phyloP scores from a whole-genome alignment of 2,797 vertebrate genomes.

The Anguilla marmorata region DNA sequence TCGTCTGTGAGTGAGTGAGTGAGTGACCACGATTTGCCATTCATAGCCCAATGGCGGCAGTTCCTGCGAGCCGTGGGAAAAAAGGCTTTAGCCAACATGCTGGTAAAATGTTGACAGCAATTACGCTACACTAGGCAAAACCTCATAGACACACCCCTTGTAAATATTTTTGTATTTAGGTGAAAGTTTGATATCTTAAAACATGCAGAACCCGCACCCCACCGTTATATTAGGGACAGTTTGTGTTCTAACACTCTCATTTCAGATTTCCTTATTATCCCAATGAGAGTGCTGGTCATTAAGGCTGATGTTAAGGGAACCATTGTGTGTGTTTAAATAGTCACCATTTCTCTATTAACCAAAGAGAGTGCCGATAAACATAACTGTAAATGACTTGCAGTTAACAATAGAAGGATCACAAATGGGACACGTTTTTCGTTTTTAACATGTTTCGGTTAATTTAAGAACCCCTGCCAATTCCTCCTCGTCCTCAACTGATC shows the following conservation, averaged over 20 bases:
- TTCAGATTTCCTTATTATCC: neutral
- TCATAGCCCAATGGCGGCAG: no score
- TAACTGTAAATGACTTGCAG: neutral
- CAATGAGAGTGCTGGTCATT: neutral
- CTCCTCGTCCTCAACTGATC: neutral
- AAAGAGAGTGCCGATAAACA: slow-evolving; percentile 5
- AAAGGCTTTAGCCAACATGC: neutral
- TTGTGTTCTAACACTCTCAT: neutral
- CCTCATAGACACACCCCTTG: no score
- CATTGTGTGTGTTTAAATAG: neutral
- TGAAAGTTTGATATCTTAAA: no score
- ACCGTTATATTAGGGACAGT: neutral
- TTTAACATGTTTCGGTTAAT: neutral
- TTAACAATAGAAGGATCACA: neutral
- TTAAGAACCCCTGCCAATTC: neutral
- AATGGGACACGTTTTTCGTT: neutral
- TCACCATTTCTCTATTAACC: slow-evolving; percentile 11
- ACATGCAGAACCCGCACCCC: no score
- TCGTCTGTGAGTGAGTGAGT: no score
- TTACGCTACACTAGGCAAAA: no score
- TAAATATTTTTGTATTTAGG: no score
- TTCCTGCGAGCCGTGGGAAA: neutral
- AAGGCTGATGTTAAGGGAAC: neutral
- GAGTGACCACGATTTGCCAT: no score
- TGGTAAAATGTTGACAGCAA: no score